Percentiles rank a stretch among this genome's conserved stretches.
Conservation (phyloP, 1,140 invertebrate genomes). For the Sycophila sp. region DNA sequence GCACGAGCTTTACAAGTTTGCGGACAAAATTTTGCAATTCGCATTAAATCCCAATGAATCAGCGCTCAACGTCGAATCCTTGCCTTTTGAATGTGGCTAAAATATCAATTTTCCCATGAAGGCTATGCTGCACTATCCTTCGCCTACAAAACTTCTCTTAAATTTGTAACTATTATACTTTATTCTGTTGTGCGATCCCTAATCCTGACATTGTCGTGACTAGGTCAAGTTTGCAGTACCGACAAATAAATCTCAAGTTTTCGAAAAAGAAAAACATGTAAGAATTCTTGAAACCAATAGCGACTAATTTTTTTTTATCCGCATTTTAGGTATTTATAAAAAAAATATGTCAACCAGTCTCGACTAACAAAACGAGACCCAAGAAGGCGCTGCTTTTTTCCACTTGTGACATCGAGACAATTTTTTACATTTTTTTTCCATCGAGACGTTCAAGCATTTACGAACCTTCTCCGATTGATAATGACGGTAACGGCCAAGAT, state of each 20-base stretch:
- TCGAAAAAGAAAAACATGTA: no score
- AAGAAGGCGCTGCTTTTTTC: no score
- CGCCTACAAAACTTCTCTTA: background rate
- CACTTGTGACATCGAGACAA: background rate
- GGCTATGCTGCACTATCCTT: background rate
- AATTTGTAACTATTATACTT: no score
- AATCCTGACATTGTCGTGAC: no score
- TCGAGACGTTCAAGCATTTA: background rate
- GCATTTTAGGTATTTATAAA: no score
- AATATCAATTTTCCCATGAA: conserved; percentile 25
- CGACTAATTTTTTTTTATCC: no score
- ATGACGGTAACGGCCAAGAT: conserved; percentile 9
- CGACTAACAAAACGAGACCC: no score
- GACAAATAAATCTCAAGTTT: no score
- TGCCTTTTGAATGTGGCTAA: background rate
- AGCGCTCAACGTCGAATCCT: background rate
- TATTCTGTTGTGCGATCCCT: no score
- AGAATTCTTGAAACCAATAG: no score
- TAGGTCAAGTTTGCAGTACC: no score
- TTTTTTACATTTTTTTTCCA: conserved; percentile 2
- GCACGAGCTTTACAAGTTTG: background rate
- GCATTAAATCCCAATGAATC: conserved; percentile 7
- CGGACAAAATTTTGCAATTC: conserved; percentile 13
- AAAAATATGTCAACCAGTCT: no score
- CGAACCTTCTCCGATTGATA: background rate